A percentile compares a stretch with the other conserved stretches of the same genome.
phyloP scores from a whole-genome alignment of 2,797 vertebrate genomes.

The Pseudomugil gertrudae region DNA sequence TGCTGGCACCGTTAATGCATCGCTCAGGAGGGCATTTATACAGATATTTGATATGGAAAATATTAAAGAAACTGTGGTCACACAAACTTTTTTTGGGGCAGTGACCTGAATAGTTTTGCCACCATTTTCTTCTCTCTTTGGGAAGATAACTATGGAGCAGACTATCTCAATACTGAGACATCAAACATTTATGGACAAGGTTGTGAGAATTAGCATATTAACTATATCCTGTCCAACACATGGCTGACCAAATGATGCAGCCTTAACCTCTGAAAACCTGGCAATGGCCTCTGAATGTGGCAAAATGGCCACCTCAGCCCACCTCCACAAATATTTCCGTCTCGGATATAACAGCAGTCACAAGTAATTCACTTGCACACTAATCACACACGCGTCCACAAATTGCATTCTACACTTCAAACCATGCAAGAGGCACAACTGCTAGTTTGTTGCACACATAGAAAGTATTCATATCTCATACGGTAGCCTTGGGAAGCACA shows the following conservation, averaged over 20 bases:
- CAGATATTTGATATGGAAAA: conserved; percentile 1
- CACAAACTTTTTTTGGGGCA: conserved; percentile 21
- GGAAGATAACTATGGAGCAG: neutral
- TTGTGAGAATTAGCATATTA: conserved; percentile 40
- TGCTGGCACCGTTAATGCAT: conserved; percentile 15
- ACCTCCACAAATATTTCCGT: conserved; percentile 7
- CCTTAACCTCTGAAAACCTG: conserved; percentile 34
- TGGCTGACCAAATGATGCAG: conserved; percentile 21
- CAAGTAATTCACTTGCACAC: conserved; percentile 18
- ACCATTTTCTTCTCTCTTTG: conserved; percentile 9
- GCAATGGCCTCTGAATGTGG: conserved; percentile 26
- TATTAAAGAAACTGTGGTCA: conserved; percentile 9
- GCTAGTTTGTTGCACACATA: conserved; percentile 61
- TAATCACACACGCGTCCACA: conserved; percentile 41
- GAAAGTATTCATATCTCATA: conserved; percentile 65
- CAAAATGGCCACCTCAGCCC: conserved; percentile 23
- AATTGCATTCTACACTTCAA: conserved; percentile 52
- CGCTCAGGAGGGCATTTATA: conserved; percentile 19
- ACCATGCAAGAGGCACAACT: conserved; percentile 51
- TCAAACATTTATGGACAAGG: conserved; percentile 13
- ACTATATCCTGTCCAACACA: conserved; percentile 11
- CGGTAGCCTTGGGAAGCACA: conserved; percentile 64
- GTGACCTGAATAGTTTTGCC: neutral
- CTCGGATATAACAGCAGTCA: conserved; percentile 17
- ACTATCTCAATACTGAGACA: neutral